Evolutionary conservation across 2,113 vertebrate genomes (phyloP).

Genomic region (Pantherophis guttatus): DNA sequence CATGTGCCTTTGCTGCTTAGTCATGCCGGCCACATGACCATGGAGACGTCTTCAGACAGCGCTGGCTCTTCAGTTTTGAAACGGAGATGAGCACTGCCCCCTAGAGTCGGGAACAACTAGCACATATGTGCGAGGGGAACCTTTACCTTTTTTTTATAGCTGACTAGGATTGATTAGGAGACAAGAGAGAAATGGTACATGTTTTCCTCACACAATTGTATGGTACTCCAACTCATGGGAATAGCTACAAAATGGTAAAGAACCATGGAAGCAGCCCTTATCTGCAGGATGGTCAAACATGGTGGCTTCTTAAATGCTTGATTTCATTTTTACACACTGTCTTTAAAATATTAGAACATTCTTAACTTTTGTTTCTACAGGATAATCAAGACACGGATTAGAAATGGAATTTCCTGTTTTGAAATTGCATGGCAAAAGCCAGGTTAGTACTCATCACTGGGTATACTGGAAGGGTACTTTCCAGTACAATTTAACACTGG

Average conservation of each 20-base stretch:
- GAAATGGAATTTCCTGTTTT: conserved; percentile 82
- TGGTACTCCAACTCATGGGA: background rate
- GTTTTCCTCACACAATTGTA: background rate
- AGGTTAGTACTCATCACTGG: conserved; percentile 73
- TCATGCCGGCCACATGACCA: too few species aligned
- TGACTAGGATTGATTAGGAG: background rate
- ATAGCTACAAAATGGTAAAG: background rate
- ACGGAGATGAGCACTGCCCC: too few species aligned
- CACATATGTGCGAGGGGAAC: too few species aligned
- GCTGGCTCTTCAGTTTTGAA: too few species aligned
- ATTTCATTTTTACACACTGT: background rate
- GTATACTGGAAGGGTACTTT: background rate
- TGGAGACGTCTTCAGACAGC: too few species aligned
- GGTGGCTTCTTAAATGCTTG: background rate
- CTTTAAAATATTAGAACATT: background rate
- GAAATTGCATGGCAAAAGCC: conserved; percentile 91
- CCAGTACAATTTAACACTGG: background rate
- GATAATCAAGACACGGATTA: conserved; percentile 82
- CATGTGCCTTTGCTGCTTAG: too few species aligned
- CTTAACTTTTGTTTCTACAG: conserved; percentile 66
- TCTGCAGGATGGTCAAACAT: background rate
- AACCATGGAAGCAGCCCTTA: background rate
- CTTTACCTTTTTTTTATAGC: too few species aligned
- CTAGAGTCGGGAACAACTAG: too few species aligned
- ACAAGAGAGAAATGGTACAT: background rate